A percentile compares a stretch with the other conserved stretches of the same genome.
Evolutionary conservation across 1,140 invertebrate species (phyloP).

Genomic region (Zaprionus ornatus): DNA sequence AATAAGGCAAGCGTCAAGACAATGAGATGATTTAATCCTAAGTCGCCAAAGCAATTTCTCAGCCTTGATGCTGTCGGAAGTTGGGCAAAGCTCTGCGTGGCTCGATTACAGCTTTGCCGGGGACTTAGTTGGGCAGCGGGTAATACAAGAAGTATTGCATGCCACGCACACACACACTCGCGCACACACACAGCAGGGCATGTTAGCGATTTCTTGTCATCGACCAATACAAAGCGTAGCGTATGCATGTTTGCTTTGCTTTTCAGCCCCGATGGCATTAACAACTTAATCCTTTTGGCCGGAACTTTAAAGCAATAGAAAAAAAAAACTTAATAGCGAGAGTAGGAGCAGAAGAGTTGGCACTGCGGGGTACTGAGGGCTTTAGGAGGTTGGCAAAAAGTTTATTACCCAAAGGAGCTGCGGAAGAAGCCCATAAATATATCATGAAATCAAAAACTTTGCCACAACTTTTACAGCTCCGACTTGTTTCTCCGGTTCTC

Average conservation of each 20-base stretch:
- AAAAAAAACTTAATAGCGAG: neutral
- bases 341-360: neutral
- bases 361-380: constrained; percentile 13
- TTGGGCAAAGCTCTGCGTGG: neutral
- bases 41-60: neutral
- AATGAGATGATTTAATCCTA: constrained; percentile 2
- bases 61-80: neutral
- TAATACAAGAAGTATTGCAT: neutral
- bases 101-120: neutral
- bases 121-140: neutral
- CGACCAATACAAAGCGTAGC: neutral
- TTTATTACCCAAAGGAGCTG: constrained; percentile 77
- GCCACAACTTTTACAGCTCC: constrained; percentile 61
- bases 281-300: constrained; percentile 10
- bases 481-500: neutral
- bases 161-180: neutral
- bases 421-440: constrained; percentile 78
- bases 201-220: constrained; percentile 1
- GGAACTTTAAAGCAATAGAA: constrained; percentile 45
- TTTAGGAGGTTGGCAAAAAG: constrained; percentile 47
- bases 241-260: constrained; percentile 4
- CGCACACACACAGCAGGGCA: neutral
- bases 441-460: constrained; percentile 82
- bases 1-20: neutral
- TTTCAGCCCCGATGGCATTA: constrained; percentile 1